Evolutionary conservation across 2,888 invertebrate species (phyloP).

Genomic region (Sphecodes monilicornis): DNA sequence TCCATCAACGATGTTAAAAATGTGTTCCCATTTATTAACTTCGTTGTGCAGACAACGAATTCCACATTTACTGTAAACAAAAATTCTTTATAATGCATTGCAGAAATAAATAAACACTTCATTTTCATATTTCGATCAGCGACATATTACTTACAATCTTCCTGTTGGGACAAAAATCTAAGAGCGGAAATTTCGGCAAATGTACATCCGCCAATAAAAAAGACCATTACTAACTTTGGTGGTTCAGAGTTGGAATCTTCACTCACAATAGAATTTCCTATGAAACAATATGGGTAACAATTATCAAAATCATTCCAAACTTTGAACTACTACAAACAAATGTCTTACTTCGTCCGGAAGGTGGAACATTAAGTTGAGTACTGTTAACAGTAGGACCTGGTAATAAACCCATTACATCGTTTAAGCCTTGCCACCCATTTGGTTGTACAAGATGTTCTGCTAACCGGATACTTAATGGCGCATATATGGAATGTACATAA

Average conservation of each 20-base stretch:
- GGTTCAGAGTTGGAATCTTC: slow-evolving; percentile 85
- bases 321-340: slow-evolving; percentile 9
- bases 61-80: slow-evolving; percentile 89
- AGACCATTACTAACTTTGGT: slow-evolving; percentile 93
- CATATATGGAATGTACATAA: slow-evolving; percentile 96
- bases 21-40: slow-evolving; percentile 94
- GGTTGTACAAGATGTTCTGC: slow-evolving; percentile 92
- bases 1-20: slow-evolving; percentile 93
- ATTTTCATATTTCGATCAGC: neutral
- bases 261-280: slow-evolving; percentile 84
- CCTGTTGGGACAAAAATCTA: slow-evolving; percentile 90
- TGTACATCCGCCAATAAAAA: slow-evolving; percentile 98
- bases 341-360: slow-evolving; percentile 71
- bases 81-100: slow-evolving; percentile 22
- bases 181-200: slow-evolving; percentile 95
- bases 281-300: slow-evolving; percentile 26
- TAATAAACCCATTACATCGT: slow-evolving; percentile 92
- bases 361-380: slow-evolving; percentile 57
- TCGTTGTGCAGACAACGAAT: slow-evolving; percentile 95
- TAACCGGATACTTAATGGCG: slow-evolving; percentile 95
- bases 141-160: slow-evolving; percentile 85
- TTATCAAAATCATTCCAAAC: slow-evolving; percentile 1
- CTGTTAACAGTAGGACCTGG: slow-evolving; percentile 89
- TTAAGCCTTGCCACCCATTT: slow-evolving; percentile 92
- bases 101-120: neutral